phyloP scores from a whole-genome alignment of 2,888 invertebrate genomes.

The Notodonta dromedarius region DNA sequence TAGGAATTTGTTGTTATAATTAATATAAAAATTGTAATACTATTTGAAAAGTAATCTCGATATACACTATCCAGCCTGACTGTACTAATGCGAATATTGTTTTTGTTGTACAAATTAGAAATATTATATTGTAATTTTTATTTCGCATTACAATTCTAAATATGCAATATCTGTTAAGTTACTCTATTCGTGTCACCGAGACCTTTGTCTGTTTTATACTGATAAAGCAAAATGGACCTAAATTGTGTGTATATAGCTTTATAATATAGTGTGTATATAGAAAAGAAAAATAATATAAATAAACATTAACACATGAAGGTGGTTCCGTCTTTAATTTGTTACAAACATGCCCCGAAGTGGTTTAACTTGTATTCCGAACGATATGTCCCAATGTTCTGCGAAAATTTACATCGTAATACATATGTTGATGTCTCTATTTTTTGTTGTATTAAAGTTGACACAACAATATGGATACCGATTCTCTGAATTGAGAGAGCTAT shows the following conservation, averaged over 20 bases:
- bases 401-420: too few species aligned
- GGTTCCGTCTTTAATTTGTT: slow-evolving; percentile 6
- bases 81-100: not conserved
- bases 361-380: too few species aligned
- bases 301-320: slow-evolving; percentile 52
- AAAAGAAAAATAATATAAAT: slow-evolving; percentile 61
- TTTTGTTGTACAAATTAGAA: slow-evolving; percentile 5
- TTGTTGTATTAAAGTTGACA: too few species aligned
- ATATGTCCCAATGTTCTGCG: too few species aligned
- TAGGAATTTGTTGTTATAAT: not conserved
- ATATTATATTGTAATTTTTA: not conserved
- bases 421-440: too few species aligned
- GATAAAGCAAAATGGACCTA: slow-evolving; percentile 72
- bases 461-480: too few species aligned
- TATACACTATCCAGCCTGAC: not conserved
- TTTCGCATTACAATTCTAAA: slow-evolving; percentile 22
- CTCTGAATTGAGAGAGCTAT: too few species aligned
- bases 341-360: not conserved
- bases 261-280: slow-evolving; percentile 73
- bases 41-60: slow-evolving; percentile 7
- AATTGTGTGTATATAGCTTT: slow-evolving; percentile 76
- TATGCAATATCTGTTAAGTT: slow-evolving; percentile 34
- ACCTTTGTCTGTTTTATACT: slow-evolving; percentile 30
- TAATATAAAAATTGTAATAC: not conserved
- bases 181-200: slow-evolving; percentile 36